Evolutionary conservation across 2,797 vertebrate genomes (phyloP), one percentile per base, ranked within the genome.

Genomic region (Macroramphosus scolopax): DNA sequence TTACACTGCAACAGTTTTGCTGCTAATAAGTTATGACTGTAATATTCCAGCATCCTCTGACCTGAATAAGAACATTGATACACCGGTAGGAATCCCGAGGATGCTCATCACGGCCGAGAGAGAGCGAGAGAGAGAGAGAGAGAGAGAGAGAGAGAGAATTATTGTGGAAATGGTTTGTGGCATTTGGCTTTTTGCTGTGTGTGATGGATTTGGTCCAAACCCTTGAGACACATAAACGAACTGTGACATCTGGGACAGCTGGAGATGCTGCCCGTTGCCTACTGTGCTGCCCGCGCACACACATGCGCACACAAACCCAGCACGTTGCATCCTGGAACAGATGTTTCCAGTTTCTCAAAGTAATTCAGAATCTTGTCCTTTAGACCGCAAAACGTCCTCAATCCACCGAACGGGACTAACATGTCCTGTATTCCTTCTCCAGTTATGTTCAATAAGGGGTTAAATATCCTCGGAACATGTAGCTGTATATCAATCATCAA

Each of bases 161-260:
- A 61, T 32, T 51, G 54, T 66, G 50, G 42, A 81, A 52, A 70
- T 80, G 69, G 61, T 75, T 81, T 73, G 77, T 74, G 71, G 78
- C 68, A 28, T 80, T 80, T 75, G 74, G 75, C 73, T 77, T 63
- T 78, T 68, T 82, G 75, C 77, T 80, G 66, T 78, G 46, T 72
- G 44, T 80, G 77, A 79, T 85, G 81, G 80, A 79, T 83, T 79
- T 67, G 69, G 78, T 84, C 73, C 82, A 86, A 81, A 67, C 68
- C 78, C 81, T 62, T 47, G 57, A 78, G 83, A 80, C 63, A 74
- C 63, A 64, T 63, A 81, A 78, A 87, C 79, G 75, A 82, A 82
- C 75, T 83, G 55, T 79, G 85, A 80, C 84, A 86, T 82, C 65
- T 63, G 46, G 80, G 81, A 82, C 80, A 88, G 79, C 78, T 82